These are phyloP conservation scores for Heterodera schachtii DNA, from an alignment of 1,140 invertebrate species.

Conservation along the genomic window DNA sequence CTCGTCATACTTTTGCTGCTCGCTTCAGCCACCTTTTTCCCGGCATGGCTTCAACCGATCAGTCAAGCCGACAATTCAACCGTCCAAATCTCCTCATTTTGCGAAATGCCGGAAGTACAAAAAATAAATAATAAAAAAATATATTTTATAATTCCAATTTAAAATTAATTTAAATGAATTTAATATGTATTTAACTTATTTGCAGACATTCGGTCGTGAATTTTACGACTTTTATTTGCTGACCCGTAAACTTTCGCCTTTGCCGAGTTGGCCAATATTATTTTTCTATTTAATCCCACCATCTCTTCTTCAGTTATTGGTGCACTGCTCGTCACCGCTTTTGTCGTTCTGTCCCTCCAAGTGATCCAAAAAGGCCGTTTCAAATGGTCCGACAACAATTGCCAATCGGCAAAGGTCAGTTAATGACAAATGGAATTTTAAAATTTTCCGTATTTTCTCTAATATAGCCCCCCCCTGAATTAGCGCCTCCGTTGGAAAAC, in stretches of 20 bases:
- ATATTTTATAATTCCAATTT: neutral
- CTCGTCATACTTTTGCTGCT: slow-evolving; percentile 32
- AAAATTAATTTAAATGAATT: neutral
- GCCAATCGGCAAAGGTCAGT: slow-evolving; percentile 30
- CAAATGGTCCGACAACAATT: slow-evolving; percentile 49
- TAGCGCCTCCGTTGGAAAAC: too few species aligned
- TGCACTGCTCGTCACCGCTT: slow-evolving; percentile 16
- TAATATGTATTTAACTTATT: neutral
- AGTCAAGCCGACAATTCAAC: slow-evolving; percentile 34
- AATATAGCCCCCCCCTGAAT: too few species aligned
- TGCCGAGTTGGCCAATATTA: neutral
- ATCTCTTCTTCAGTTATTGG: slow-evolving; percentile 28
- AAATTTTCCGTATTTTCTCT: too few species aligned
- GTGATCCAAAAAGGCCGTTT: slow-evolving; percentile 43
- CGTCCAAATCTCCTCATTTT: slow-evolving; percentile 38
- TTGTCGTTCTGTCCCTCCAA: slow-evolving; percentile 33
- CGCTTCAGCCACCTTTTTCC: slow-evolving; percentile 27
- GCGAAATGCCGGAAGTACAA: slow-evolving; percentile 29
- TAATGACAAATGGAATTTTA: too few species aligned
- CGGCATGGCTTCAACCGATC: slow-evolving; percentile 33
- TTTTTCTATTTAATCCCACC: too few species aligned
- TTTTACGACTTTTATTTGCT: slow-evolving; percentile 37
- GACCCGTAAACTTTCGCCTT: slow-evolving; percentile 33
- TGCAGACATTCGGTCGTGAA: slow-evolving; percentile 27
- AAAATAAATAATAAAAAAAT: neutral